phyloP scores from a whole-genome alignment of 2,797 vertebrate genomes.

The Sciurus vulgaris region DNA sequence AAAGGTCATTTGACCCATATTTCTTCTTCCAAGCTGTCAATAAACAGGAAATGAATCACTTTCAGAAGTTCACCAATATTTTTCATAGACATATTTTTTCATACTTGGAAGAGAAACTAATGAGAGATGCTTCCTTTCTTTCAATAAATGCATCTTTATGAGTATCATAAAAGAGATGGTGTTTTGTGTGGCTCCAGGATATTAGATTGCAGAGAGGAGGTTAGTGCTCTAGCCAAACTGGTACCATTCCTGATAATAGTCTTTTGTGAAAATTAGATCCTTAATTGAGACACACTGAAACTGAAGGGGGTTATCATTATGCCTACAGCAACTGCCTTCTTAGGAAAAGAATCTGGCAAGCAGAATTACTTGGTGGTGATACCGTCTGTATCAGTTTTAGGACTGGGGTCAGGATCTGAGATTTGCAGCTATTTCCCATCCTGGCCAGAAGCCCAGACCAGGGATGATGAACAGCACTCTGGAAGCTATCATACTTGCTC shows the following conservation, averaged over 20 bases:
- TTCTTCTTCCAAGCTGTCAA: constrained; percentile 34
- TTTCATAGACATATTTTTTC: constrained; percentile 61
- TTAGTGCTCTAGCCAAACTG: not conserved
- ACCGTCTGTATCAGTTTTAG: not conserved
- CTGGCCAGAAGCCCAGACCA: not conserved
- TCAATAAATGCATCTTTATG: constrained; percentile 38
- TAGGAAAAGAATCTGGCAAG: not conserved
- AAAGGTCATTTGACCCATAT: constrained; percentile 8
- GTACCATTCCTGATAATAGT: constrained; percentile 12
- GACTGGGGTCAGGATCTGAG: not conserved
- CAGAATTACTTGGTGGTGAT: too few relatives aligned
- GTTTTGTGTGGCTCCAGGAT: not conserved
- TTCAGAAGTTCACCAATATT: constrained; percentile 47
- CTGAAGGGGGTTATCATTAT: not conserved
- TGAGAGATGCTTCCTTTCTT: not conserved
- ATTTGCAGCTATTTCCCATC: not conserved
- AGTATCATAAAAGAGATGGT: constrained; percentile 46
- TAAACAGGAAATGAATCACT: constrained; percentile 32
- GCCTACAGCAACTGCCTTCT: not conserved
- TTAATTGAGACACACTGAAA: not conserved
- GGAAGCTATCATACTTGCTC: not conserved
- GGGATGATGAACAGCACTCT: not conserved
- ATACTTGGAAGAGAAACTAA: constrained; percentile 67
- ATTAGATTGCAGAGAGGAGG: constrained; percentile 6
- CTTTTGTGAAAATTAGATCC: constrained; percentile 43